A percentile compares a stretch with the other conserved stretches of the same genome.
Conservation (phyloP, 1,140 invertebrate species). For the Chrysomallon squamiferum region DNA sequence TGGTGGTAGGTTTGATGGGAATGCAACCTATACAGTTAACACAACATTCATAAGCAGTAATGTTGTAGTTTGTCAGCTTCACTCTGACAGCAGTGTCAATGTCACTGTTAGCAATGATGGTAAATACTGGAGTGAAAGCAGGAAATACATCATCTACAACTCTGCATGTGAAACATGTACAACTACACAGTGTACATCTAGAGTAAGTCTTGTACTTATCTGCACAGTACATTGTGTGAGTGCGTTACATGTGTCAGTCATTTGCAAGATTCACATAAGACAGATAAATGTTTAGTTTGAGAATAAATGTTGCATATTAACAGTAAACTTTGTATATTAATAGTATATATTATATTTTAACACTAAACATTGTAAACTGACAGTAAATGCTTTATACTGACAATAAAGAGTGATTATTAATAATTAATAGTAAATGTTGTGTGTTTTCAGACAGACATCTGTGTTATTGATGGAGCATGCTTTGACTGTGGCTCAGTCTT, state of each 20-base stretch:
- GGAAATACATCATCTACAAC: neutral
- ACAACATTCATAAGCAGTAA: neutral
- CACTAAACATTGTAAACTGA: too few species aligned
- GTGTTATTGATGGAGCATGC: neutral
- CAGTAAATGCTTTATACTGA: too few species aligned
- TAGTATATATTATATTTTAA: neutral
- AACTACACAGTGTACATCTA: neutral
- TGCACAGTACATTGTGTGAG: neutral
- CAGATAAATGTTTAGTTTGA: neutral
- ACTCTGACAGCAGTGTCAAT: neutral
- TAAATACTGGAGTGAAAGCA: neutral
- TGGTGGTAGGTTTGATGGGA: neutral
- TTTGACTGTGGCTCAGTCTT: neutral
- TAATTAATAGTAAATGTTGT: too few species aligned
- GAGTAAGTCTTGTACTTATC: too few species aligned
- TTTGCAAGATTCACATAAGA: neutral
- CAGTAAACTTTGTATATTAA: neutral
- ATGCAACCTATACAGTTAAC: neutral
- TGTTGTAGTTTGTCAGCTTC: neutral
- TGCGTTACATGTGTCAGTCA: neutral
- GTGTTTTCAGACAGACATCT: conserved; percentile 2
- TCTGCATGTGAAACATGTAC: neutral
- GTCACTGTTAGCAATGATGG: conserved; percentile 3
- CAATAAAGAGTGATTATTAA: too few species aligned
- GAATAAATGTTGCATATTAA: neutral